Conservation (phyloP, 2,797 vertebrate genomes). For the Lithobates sylvaticus region DNA sequence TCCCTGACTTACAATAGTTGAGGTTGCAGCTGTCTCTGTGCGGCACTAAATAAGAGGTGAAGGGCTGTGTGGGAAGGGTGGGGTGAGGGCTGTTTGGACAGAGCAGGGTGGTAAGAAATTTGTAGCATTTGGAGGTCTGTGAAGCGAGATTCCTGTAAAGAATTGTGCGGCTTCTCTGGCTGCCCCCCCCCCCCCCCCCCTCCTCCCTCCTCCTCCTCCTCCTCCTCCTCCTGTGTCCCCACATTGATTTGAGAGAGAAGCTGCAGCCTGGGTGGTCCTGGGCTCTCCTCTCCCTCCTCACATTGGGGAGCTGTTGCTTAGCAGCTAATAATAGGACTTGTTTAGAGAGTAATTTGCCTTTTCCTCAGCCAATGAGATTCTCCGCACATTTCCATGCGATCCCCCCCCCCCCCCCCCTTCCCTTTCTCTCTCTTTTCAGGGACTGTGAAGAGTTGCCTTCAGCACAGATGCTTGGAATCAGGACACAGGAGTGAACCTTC, state of each 20-base stretch:
- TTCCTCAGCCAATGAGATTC: conserved; percentile 91
- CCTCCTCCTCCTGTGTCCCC: conserved; percentile 22
- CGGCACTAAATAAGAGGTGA: conserved; percentile 61
- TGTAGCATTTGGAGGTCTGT: conserved; percentile 70
- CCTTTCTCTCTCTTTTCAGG: conserved; percentile 77
- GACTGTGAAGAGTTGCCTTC: conserved; percentile 79
- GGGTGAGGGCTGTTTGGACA: conserved; percentile 59
- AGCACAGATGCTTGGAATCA: conserved; percentile 84
- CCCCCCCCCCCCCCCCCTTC: conserved; percentile 68
- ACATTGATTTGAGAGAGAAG: conserved; percentile 70
- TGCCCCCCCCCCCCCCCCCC: conserved; percentile 47
- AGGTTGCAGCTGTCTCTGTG: conserved; percentile 62
- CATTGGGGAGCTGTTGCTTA: conserved; percentile 93
- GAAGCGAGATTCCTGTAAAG: conserved; percentile 65
- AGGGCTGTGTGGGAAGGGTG: conserved; percentile 32
- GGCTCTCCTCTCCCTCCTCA: conserved; percentile 79
- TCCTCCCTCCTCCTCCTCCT: conserved; percentile 34
- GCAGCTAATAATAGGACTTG: conserved; percentile 94
- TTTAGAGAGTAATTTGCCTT: conserved; percentile 95
- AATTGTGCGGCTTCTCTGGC: conserved; percentile 64
- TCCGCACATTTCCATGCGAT: conserved; percentile 87
- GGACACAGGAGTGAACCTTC: conserved; percentile 73
- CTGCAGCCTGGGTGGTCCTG: conserved; percentile 86
- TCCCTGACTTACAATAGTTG: conserved; percentile 28
- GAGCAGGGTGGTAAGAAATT: conserved; percentile 63